Evolutionary conservation across 1,140 invertebrate genomes (phyloP), one percentile per base, ranked within the genome.

Genomic region (Drosophila subobscura): DNA sequence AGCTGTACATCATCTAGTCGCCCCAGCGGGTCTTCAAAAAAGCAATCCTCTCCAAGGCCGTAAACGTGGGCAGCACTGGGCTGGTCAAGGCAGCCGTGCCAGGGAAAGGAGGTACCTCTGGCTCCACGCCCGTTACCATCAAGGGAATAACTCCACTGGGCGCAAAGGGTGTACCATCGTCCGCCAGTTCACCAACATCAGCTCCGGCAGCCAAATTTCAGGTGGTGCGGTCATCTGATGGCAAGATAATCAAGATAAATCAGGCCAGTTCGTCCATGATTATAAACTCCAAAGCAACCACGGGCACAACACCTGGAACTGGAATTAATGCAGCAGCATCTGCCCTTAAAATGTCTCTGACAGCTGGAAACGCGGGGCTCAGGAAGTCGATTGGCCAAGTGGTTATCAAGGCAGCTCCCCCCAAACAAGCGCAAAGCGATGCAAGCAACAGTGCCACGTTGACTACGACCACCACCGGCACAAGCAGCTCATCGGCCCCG

Each of bases 151-250:
- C 74, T 41, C 71, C 71, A 2, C 20, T 74, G 12, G 33, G 51
- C 3, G 58, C 59, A 23, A 47, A 22, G 20, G 37, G 47, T 12
- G 23, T 41, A 1, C n/a, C 50, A 12, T 27, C 42, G 5, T 12
- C 44, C 0, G 44, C 20, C 7, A 42, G 33, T 1, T 23, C 65
- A 7, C 10, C 52, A 4, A 63, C 50, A 46, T 45, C 59, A 4
- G 5, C 58, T 46, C 27, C 58, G 10, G 1, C 59, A 20, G 33
- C 54, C 6, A 63, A 65, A 47, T 70, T 91, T 7, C 88, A 91
- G 44, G 63, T 91, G 5, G 60, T 91, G 20, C 86, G 86, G 2
- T 86, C 79, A 4, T 25, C 83, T 1, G 90, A 83, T 73, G 90
- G 90, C 1, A 89, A 79, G 37, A 57, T 89, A 1, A 77, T 89